Conservation (phyloP, 2,888 invertebrate genomes). For the Conistra vaccinii region DNA sequence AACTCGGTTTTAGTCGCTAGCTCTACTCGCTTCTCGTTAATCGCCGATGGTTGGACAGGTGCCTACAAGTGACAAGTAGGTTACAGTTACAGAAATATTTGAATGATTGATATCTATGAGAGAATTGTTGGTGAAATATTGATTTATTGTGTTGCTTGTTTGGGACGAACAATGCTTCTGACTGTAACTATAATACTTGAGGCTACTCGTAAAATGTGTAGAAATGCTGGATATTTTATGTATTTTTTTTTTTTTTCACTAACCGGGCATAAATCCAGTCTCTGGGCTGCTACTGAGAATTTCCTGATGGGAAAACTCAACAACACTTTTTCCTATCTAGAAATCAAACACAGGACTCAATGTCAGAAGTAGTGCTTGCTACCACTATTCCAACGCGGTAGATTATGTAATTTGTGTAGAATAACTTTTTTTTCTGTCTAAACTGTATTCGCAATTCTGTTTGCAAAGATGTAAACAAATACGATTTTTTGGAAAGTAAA, state of each 20-base stretch:
- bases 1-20: too few species aligned
- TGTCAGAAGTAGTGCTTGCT: too few species aligned
- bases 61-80: slow-evolving; percentile 5
- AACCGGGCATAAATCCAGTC: not conserved
- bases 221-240: too few species aligned
- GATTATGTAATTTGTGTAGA: not conserved
- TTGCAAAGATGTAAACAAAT: not conserved
- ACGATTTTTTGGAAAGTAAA: not conserved
- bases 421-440: too few species aligned
- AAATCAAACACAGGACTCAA: not conserved
- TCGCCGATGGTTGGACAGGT: not conserved
- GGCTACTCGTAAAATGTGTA: not conserved
- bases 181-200: too few species aligned
- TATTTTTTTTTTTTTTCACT: not conserved
- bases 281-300: too few species aligned
- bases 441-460: not conserved
- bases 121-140: slow-evolving; percentile 33
- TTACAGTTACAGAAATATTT: slow-evolving; percentile 12
- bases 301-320: not conserved
- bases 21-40: not conserved
- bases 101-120: slow-evolving; percentile 30
- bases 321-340: not conserved
- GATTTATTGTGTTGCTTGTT: not conserved
- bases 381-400: not conserved
- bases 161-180: not conserved